These are phyloP conservation scores for Thrips palmi DNA, from an alignment of 1,140 invertebrate genomes.

Conservation along the genomic window DNA sequence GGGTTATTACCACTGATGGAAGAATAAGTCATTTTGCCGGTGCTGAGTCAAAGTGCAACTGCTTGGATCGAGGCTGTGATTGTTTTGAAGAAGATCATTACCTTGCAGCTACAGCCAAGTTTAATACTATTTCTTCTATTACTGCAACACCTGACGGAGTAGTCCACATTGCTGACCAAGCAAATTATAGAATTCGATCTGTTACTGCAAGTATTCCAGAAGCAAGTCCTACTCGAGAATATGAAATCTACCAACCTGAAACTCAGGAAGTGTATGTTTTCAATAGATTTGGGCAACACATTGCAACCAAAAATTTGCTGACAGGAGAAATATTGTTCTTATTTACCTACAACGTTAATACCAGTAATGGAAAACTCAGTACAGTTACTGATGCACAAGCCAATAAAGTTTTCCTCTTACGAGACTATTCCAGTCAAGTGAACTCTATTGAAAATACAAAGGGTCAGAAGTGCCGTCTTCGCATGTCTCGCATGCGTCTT, in stretches of 20 bases:
- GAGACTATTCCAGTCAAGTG: conserved; percentile 75
- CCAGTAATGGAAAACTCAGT: conserved; percentile 84
- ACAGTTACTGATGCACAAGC: conserved; percentile 84
- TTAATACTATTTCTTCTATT: conserved; percentile 85
- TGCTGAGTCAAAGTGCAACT: conserved; percentile 88
- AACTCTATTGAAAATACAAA: conserved; percentile 90
- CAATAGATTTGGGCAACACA: conserved; percentile 88
- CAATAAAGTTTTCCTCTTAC: conserved; percentile 75
- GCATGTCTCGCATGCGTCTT: conserved; percentile 76
- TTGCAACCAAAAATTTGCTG: conserved; percentile 78
- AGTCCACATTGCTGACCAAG: conserved; percentile 86
- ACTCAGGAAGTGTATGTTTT: conserved; percentile 92
- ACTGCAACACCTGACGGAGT: conserved; percentile 86
- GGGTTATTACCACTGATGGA: conserved; percentile 79
- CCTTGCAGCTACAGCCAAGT: conserved; percentile 77
- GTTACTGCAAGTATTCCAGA: conserved; percentile 83
- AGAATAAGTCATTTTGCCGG: conserved; percentile 83
- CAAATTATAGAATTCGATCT: conserved; percentile 73
- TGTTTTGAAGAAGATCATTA: conserved; percentile 84
- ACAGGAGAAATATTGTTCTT: conserved; percentile 81
- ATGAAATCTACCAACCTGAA: conserved; percentile 88
- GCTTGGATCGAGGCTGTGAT: conserved; percentile 72
- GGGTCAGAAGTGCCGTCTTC: conserved; percentile 75
- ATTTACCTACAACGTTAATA: conserved; percentile 92
- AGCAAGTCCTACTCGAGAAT: conserved; percentile 62